Percentiles rank a stretch among this genome's conserved stretches.
phyloP scores from a whole-genome alignment of 2,113 vertebrate species.

The Perca fluviatilis region DNA sequence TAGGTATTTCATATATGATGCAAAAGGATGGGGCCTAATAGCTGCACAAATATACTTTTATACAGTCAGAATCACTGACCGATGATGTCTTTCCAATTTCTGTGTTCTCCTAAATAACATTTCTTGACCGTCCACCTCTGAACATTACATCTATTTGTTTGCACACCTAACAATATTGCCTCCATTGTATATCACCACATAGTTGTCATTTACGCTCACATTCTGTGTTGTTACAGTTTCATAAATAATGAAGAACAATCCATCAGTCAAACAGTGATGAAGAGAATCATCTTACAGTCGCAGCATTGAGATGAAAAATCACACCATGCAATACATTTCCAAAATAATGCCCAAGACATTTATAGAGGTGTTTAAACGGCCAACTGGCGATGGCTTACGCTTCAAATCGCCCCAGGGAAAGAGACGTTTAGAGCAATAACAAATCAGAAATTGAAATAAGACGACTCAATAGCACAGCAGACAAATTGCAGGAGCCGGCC shows the following conservation, averaged over 20 bases:
- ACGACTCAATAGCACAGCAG: constrained; percentile 80
- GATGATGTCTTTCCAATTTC: background rate
- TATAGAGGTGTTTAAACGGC: constrained; percentile 64
- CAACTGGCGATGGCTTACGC: constrained; percentile 68
- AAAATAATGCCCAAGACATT: constrained; percentile 66
- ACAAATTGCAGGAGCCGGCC: constrained; percentile 79
- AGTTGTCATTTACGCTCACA: constrained; percentile 45
- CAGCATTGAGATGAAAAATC: constrained; percentile 55
- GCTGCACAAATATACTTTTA: background rate
- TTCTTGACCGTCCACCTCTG: background rate
- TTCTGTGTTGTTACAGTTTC: constrained; percentile 42
- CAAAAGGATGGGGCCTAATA: background rate
- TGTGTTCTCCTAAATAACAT: background rate
- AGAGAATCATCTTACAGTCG: constrained; percentile 48
- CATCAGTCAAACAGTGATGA: constrained; percentile 46
- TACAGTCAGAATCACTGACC: constrained; percentile 5
- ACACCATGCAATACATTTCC: constrained; percentile 40
- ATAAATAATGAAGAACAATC: constrained; percentile 59
- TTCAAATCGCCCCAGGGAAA: constrained; percentile 68
- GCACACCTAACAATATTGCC: constrained; percentile 20
- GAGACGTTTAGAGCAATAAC: constrained; percentile 80
- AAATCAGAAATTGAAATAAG: constrained; percentile 85
- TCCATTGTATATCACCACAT: constrained; percentile 4
- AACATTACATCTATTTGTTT: constrained; percentile 38
- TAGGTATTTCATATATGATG: background rate